Base-by-base conservation (phyloP, 92 coral and sea anemone species). In the Porites rus region DNA sequence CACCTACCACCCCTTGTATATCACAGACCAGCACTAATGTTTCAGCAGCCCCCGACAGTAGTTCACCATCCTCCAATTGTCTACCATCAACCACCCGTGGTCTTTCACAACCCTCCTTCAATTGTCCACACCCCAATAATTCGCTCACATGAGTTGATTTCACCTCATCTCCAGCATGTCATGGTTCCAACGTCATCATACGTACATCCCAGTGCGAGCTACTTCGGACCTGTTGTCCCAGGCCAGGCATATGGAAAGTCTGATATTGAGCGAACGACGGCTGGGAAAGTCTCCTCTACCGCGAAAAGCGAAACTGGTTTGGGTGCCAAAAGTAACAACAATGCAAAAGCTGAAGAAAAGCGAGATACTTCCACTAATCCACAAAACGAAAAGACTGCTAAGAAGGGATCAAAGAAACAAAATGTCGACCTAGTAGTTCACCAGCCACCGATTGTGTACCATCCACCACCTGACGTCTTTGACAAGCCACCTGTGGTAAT, bases 401-500 rank as follows among this genome's bases (percentile, higher is more conserved):
- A 63, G 24, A 74, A 83, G 19, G 73, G 64, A 3, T 46, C 88
- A 22, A 91, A 91, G 63, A 91, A 87, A 83, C 93, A 91, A 72
- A 83, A 82, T 53, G 85, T 91, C 10, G 89, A 28, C 17, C 63
- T 88, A 20, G 90, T 91, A n/a, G 94, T 95, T 2, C 90, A 93
- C 51, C 92, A 84, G 72, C 98, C 98, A 5, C 93, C 98, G n/a
- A 75, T 95, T 20, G 86, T 95, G 9, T 85, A 90, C 43, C 86
- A 83, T 51, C 93, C 98, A 0, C 90, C 90, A 65, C 96, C 98
- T 53, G 96, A 95, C 21, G 79, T 93, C 2, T 88, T 90, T 67
- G 89, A 79, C 59, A 93, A 94, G 84, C 94, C 98, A 66, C 88
- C 98, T 2, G 86, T 93, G n/a, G 81, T 93, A 13, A 75, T 95